phyloP scores from a whole-genome alignment of 2,888 invertebrate genomes.

The Heteropelma amictum region DNA sequence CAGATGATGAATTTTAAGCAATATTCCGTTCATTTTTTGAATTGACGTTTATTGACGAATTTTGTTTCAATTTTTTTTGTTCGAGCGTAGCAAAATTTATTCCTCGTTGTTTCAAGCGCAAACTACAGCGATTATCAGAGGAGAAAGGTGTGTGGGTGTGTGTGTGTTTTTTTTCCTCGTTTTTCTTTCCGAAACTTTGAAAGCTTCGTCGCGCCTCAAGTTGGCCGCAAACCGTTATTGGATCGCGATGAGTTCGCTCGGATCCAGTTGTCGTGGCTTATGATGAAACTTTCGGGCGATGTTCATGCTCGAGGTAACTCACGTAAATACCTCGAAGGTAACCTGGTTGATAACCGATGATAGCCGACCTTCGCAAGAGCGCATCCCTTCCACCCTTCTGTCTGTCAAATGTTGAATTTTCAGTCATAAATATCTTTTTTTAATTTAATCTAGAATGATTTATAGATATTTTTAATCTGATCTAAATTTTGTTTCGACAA shows the following conservation, averaged over 20 bases:
- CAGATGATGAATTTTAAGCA: background rate
- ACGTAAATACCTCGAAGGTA: slow-evolving; percentile 34
- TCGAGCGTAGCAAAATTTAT: background rate
- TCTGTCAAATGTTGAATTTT: no score
- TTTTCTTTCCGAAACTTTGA: slow-evolving; percentile 21
- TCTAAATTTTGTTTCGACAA: no score
- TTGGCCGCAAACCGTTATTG: slow-evolving; percentile 32
- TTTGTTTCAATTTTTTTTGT: background rate
- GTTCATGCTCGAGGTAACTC: slow-evolving; percentile 23
- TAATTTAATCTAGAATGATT: no score
- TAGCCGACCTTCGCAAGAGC: slow-evolving; percentile 26
- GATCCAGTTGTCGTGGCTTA: slow-evolving; percentile 25
- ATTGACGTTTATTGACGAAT: background rate
- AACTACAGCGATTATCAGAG: background rate
- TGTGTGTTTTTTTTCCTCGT: no score
- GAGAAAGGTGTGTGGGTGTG: no score
- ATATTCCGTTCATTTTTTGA: background rate
- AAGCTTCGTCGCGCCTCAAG: background rate
- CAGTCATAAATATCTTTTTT: no score
- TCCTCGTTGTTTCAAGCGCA: background rate
- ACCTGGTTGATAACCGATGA: slow-evolving; percentile 13
- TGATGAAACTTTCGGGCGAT: slow-evolving; percentile 19
- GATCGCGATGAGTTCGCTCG: slow-evolving; percentile 18
- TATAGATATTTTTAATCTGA: no score
- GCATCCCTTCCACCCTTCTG: background rate